Percentiles rank a stretch among this genome's conserved stretches.
Conservation (phyloP, 92 coral and sea anemone species). For the Phymanthus crucifer region DNA sequence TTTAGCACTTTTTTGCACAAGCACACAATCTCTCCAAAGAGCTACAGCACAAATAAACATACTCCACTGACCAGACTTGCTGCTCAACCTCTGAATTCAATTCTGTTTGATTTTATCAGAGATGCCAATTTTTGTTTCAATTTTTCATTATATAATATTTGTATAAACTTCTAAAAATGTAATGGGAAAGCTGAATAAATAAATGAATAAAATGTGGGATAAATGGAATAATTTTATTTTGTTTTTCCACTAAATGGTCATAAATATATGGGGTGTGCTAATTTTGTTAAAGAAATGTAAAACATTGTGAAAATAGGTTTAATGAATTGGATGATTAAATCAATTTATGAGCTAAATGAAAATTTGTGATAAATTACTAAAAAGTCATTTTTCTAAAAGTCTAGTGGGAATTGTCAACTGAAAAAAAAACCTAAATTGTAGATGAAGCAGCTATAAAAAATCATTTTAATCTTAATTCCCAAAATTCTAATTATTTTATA, state of each 20-base stretch:
- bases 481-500: no score
- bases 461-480: no score
- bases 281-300: no score
- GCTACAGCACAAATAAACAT: not conserved
- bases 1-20: not conserved
- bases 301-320: no score
- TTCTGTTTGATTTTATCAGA: slow-evolving; percentile 16
- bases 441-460: no score
- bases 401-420: no score
- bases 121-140: slow-evolving; percentile 22
- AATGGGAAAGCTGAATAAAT: slow-evolving; percentile 6
- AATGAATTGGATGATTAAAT: no score
- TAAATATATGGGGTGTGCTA: not conserved
- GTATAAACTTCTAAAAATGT: not conserved
- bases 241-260: not conserved
- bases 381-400: no score
- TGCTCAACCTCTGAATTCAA: not conserved
- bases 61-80: not conserved
- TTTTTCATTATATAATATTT: not conserved
- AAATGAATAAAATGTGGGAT: slow-evolving; percentile 10
- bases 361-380: no score
- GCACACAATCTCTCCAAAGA: not conserved
- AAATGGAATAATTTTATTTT: not conserved
- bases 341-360: no score
- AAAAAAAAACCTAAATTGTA: no score